Evolutionary conservation across 2,888 invertebrate genomes (phyloP).

Genomic region (Drosophila neotestacea): DNA sequence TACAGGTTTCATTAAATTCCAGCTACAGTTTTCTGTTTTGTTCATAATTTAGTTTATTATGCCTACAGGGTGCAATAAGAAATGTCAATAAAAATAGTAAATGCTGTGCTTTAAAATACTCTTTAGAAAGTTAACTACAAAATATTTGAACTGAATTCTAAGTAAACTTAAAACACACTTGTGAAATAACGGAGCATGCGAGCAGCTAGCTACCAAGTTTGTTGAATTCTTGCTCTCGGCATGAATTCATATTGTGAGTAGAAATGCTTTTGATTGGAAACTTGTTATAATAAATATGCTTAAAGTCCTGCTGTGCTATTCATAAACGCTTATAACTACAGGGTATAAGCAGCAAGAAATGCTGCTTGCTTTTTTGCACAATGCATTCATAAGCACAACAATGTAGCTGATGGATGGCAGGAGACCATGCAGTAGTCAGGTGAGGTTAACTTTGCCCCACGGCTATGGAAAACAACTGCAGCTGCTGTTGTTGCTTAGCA

Average conservation of each 20-base stretch:
- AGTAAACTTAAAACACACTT: not conserved
- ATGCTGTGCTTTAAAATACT: not conserved
- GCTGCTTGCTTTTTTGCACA: constrained; percentile 29
- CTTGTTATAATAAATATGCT: not conserved
- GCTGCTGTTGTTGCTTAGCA: constrained; percentile 6
- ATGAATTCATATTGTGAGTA: too few species aligned
- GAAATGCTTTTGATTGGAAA: too few species aligned
- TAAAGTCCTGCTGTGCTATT: not conserved
- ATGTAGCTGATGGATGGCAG: constrained; percentile 17
- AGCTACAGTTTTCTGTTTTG: not conserved
- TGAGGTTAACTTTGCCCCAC: constrained; percentile 37
- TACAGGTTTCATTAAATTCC: not conserved
- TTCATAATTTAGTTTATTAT: not conserved
- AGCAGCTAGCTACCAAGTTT: too few species aligned
- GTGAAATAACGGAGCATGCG: not conserved
- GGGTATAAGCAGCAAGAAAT: constrained; percentile 32
- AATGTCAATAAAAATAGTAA: not conserved
- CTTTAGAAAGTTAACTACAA: not conserved
- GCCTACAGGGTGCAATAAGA: not conserved
- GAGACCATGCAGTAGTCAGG: constrained; percentile 19
- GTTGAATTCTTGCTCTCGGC: too few species aligned
- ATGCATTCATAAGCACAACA: constrained; percentile 55
- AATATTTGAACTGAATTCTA: too few species aligned
- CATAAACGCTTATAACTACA: not conserved
- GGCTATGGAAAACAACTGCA: constrained; percentile 4